Evolutionary conservation across 2,113 vertebrate species (phyloP).

Genomic region (Chaetodon trifascialis): DNA sequence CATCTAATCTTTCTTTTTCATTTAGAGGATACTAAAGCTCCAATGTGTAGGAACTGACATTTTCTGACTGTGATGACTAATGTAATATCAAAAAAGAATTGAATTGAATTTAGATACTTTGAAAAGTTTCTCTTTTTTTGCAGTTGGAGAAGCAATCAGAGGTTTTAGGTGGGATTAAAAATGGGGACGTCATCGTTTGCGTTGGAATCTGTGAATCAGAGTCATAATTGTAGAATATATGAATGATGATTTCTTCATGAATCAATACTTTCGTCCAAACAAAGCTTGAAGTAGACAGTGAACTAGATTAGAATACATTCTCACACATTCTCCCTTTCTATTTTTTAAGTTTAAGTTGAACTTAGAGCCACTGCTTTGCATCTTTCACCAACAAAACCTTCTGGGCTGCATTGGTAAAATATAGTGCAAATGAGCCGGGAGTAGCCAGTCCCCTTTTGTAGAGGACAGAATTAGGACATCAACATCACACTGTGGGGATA

Average conservation of each 20-base stretch:
- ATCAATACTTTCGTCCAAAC: no score
- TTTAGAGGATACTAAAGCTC: background rate
- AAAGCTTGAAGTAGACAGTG: background rate
- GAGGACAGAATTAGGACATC: constrained; percentile 62
- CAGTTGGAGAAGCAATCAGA: background rate
- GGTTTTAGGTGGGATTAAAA: background rate
- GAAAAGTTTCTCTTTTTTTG: background rate
- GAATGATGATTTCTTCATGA: background rate
- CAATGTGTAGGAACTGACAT: background rate
- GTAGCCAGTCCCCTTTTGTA: background rate
- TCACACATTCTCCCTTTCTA: background rate
- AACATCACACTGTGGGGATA: constrained; percentile 36
- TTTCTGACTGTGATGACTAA: background rate
- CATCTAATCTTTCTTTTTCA: no score
- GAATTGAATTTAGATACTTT: background rate
- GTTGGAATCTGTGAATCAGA: background rate
- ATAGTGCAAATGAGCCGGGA: constrained; percentile 21
- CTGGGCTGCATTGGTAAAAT: constrained; percentile 16
- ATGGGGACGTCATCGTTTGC: background rate
- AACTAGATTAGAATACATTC: background rate
- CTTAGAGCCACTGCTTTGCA: background rate
- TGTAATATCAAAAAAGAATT: background rate
- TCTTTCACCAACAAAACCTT: background rate
- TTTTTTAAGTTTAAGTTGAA: background rate
- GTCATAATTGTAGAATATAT: background rate